Percentiles rank a stretch among this genome's conserved stretches.
phyloP scores from a whole-genome alignment of 2,888 invertebrate species.

The Cancer borealis region DNA sequence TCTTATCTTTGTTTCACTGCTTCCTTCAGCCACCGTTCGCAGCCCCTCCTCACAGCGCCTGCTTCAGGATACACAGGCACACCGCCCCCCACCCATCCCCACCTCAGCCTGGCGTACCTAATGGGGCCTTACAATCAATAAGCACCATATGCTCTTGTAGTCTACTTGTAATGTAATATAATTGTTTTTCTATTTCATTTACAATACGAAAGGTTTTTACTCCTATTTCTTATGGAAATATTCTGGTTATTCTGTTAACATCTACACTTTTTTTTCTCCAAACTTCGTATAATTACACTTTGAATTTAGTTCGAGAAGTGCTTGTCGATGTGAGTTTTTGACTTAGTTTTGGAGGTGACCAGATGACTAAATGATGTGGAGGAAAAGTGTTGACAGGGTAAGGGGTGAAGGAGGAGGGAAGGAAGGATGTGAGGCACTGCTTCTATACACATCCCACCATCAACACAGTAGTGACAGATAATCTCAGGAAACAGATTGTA shows the following conservation, averaged over 20 bases:
- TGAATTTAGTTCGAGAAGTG: not conserved
- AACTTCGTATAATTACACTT: not conserved
- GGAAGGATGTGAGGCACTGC: not conserved
- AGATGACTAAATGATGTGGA: not conserved
- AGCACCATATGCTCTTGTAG: not conserved
- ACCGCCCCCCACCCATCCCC: not conserved
- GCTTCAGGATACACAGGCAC: constrained; percentile 9
- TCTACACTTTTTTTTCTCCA: too few relatives aligned
- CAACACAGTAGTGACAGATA: not conserved
- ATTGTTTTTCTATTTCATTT: not conserved
- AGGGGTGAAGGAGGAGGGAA: not conserved
- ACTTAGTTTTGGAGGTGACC: not conserved
- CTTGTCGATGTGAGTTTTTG: not conserved
- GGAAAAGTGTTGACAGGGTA: too few relatives aligned
- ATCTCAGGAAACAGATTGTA: constrained; percentile 16
- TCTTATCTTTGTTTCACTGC: not conserved
- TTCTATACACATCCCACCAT: not conserved
- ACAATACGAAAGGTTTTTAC: not conserved
- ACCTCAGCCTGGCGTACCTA: too few relatives aligned
- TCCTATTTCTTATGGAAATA: too few relatives aligned
- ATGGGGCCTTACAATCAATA: not conserved
- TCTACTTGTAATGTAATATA: not conserved
- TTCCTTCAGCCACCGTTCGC: not conserved
- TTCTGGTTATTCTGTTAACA: too few relatives aligned
- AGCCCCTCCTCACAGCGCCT: not conserved